Evolutionary conservation across 2,113 vertebrate species (phyloP), one percentile per base, ranked within the genome.

Genomic region (Austrofundulus limnaeus): DNA sequence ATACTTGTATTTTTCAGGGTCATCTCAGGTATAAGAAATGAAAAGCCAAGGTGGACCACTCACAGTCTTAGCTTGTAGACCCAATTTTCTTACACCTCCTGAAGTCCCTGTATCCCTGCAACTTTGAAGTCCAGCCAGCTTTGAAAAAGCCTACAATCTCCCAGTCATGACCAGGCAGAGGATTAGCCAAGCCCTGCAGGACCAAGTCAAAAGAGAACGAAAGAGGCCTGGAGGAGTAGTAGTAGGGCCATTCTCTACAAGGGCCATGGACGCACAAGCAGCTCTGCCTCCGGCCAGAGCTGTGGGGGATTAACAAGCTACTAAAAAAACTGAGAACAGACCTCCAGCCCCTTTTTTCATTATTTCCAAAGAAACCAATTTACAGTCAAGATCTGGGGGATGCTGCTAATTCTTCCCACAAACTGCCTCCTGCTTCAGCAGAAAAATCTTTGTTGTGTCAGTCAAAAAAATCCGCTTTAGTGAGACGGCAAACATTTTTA

Each of bases 81-180:
- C 85, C 80, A 70, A 66, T 75, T 83, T 81, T 72, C 70, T 67
- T 71, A 77, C 74, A 66, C 65, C 79, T 81, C 57, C 75, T 75
- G 63, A 55, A 81, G 61, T 82, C 74, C 59, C 77, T 20, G 61
- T 75, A 80, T 81, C 63, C 70, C 77, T 74, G 72, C 34, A 78
- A 83, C 91, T 91, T 91, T 91, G 87, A 91, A 91, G 87, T 89
- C 70, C 70, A 54, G 77, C 85, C 88, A 90, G 80, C 76, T 88
- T 88, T 70, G 70, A 86, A 77, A 85, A 78, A 77, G 66, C 61
- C 84, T 69, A 70, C 84, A 87, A 85, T 86, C 85, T 88, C 73
- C 61, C 71, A 69, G 67, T 82, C 82, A 72, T 79, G 81, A 78
- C 83, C 77, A 70, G 77, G 85, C 66, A 62, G 70, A 79, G 88